phyloP scores from a whole-genome alignment of 1,140 invertebrate genomes.

The Neotoxoptera formosana region DNA sequence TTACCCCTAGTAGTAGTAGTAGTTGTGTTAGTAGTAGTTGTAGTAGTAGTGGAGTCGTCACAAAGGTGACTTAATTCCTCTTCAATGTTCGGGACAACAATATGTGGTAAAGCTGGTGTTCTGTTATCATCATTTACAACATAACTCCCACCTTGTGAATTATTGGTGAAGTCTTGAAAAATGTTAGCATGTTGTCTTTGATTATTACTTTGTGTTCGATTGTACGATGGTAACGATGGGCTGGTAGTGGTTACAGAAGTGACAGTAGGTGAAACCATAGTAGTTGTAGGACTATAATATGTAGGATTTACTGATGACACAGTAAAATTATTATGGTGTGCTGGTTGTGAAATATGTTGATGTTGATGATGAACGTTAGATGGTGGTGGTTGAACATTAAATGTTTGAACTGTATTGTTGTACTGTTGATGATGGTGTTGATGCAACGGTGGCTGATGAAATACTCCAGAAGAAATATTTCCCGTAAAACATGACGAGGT shows the following conservation, averaged over 20 bases:
- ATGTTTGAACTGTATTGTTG: background rate
- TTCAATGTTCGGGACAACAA: conserved; percentile 85
- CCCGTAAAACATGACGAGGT: conserved; percentile 39
- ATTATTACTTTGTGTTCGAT: background rate
- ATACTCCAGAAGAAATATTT: conserved; percentile 7
- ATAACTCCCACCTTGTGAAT: background rate
- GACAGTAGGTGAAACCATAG: background rate
- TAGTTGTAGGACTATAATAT: background rate
- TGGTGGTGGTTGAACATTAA: background rate
- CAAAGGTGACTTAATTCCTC: conserved; percentile 81
- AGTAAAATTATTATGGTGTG: conserved; percentile 24
- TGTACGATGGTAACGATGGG: background rate
- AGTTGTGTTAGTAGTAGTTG: background rate
- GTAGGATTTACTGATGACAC: background rate
- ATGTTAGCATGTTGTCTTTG: conserved; percentile 7
- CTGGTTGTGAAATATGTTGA: background rate
- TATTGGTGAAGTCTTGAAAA: background rate
- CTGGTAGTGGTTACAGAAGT: background rate
- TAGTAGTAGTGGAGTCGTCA: background rate
- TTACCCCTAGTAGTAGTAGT: background rate
- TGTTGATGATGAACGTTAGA: background rate
- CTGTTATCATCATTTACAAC: background rate
- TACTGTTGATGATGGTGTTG: background rate
- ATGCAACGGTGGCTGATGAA: background rate
- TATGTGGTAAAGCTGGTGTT: conserved; percentile 67